Conservation (phyloP, 2,888 invertebrate species). For the Tenthredo mesomela region DNA sequence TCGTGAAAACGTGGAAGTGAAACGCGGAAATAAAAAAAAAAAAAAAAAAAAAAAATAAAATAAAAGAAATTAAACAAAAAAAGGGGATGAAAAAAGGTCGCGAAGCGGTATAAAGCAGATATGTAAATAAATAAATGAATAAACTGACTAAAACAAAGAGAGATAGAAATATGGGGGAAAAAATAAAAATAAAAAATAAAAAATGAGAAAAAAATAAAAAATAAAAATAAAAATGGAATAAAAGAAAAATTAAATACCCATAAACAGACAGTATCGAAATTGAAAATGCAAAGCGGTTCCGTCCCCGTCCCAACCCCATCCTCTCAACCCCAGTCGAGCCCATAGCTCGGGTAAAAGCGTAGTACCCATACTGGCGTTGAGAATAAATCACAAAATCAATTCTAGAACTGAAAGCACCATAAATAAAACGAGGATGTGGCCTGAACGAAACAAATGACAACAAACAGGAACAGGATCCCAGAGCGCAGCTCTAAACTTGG, state of each 20-base stretch:
- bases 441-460: conserved; percentile 51
- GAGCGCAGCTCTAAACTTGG: conserved; percentile 51
- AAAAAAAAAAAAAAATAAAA: neutral
- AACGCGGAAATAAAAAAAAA: neutral
- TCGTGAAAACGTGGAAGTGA: neutral
- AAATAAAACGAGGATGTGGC: conserved; percentile 67
- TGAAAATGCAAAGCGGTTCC: conserved; percentile 49
- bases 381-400: conserved; percentile 70
- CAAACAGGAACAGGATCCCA: conserved; percentile 52
- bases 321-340: neutral
- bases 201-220: neutral
- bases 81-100: neutral
- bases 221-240: neutral
- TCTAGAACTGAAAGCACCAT: conserved; percentile 63
- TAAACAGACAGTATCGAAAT: conserved; percentile 51
- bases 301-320: neutral
- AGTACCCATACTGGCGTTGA: conserved; percentile 38
- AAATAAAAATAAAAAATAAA: neutral
- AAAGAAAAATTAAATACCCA: conserved; percentile 48
- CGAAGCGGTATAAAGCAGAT: neutral
- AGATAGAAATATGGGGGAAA: neutral
- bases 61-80: too few species aligned
- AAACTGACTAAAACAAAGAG: neutral
- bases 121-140: neutral
- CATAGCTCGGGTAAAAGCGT: neutral